Conservation (phyloP, 2,888 invertebrate genomes). For the Ceriagrion tenellum region DNA sequence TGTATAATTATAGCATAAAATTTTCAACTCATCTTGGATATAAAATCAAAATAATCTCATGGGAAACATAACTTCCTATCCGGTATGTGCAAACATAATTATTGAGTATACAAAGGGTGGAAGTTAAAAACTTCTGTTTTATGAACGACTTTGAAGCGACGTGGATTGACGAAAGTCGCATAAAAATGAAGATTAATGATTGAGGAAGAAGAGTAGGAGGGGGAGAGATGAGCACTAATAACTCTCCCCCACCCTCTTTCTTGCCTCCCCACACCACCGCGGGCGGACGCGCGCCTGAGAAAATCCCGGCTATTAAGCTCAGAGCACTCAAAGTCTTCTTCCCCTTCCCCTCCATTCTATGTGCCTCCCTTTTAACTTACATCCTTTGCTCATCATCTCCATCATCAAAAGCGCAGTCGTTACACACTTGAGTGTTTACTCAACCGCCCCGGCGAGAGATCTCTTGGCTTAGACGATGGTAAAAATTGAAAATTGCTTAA, state of each 20-base stretch:
- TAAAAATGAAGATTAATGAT: background rate
- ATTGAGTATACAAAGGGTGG: too few relatives aligned
- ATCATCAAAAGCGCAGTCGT: background rate
- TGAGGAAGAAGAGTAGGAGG: background rate
- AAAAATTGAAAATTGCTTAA: background rate
- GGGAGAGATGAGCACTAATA: background rate
- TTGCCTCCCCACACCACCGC: background rate
- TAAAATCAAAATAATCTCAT: too few relatives aligned
- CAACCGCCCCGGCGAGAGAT: background rate
- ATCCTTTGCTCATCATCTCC: background rate
- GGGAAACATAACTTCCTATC: too few relatives aligned
- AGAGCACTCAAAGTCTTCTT: background rate
- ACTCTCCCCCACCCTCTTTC: background rate
- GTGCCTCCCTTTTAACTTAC: background rate
- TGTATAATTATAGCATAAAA: too few relatives aligned
- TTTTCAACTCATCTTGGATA: too few relatives aligned
- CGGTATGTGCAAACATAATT: too few relatives aligned
- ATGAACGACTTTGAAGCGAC: too few relatives aligned
- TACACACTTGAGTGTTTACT: background rate
- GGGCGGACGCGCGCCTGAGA: background rate
- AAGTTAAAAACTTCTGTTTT: background rate
- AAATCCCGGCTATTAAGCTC: conserved; percentile 25
- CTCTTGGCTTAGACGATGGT: background rate
- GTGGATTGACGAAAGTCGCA: background rate
- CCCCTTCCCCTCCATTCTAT: background rate